Percentiles rank a stretch among this genome's conserved stretches.
These are phyloP conservation scores for Tragulus kanchil DNA, from an alignment of 2,113 vertebrate genomes.

Conservation along the genomic window DNA sequence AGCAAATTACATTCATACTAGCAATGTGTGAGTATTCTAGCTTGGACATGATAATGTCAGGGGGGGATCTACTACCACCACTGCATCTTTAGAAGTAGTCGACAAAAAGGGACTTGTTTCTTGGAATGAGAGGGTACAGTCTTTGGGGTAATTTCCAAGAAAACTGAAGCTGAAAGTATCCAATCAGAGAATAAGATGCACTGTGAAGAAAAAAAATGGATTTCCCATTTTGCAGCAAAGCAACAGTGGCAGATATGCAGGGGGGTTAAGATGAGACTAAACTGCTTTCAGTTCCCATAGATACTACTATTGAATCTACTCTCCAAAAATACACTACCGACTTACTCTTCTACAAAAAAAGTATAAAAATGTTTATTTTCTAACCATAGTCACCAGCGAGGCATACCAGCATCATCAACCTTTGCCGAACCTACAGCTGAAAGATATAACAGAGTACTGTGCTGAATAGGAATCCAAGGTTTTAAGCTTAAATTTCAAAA, in stretches of 20 bases:
- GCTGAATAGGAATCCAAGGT: not conserved
- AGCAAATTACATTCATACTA: not conserved
- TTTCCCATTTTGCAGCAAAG: constrained; percentile 36
- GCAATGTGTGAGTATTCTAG: not conserved
- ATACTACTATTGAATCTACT: not conserved
- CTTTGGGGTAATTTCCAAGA: not conserved
- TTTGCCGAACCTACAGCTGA: not conserved
- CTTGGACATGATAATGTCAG: not conserved
- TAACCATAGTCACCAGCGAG: not conserved
- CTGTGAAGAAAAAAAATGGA: not conserved
- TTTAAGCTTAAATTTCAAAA: not conserved
- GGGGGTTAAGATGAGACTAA: not conserved
- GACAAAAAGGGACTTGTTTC: not conserved
- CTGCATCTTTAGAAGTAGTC: not conserved
- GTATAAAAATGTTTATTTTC: not conserved
- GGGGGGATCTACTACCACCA: too few species aligned
- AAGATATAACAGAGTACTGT: not conserved
- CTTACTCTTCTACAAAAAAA: not conserved
- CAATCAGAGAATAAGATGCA: not conserved
- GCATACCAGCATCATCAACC: not conserved
- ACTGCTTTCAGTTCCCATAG: not conserved
- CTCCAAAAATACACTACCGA: not conserved
- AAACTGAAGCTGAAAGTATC: not conserved
- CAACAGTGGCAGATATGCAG: not conserved
- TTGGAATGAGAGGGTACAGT: not conserved